These are phyloP conservation scores for Nasonia oneida DNA, from an alignment of 2,888 invertebrate species.

Conservation along the genomic window DNA sequence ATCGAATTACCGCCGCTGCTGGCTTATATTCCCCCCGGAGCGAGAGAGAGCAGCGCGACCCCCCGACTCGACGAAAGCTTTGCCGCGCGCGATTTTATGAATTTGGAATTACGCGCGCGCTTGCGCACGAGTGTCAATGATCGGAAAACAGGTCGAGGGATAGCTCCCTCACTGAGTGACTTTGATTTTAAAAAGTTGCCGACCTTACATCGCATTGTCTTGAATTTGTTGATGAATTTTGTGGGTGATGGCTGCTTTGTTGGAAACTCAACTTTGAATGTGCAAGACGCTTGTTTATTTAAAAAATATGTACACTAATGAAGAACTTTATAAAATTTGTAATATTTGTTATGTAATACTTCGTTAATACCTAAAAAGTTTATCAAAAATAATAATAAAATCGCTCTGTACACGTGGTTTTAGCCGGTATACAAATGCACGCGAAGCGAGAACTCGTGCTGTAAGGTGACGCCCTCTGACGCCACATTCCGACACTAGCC, in stretches of 20 bases:
- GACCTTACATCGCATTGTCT: neutral
- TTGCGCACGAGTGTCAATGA: constrained; percentile 36
- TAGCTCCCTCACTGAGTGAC: neutral
- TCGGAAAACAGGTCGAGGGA: constrained; percentile 41
- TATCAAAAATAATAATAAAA: neutral
- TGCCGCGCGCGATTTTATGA: constrained; percentile 49
- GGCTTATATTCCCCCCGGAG: constrained; percentile 35
- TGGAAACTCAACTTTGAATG: neutral
- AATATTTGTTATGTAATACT: neutral
- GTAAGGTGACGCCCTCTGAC: neutral
- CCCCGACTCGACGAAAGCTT: constrained; percentile 52
- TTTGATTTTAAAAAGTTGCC: constrained; percentile 3
- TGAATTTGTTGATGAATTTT: neutral
- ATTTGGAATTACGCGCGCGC: constrained; percentile 43
- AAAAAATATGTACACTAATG: neutral
- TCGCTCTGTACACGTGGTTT: neutral
- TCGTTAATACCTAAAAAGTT: neutral
- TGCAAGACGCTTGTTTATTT: neutral
- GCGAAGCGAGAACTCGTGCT: neutral
- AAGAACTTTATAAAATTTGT: neutral
- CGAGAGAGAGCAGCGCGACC: neutral
- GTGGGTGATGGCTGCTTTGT: neutral
- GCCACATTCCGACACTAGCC: neutral
- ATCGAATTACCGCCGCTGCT: constrained; percentile 69
- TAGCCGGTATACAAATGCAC: neutral